Conservation (phyloP, 2,113 vertebrate species). For the Rhinoderma darwinii region DNA sequence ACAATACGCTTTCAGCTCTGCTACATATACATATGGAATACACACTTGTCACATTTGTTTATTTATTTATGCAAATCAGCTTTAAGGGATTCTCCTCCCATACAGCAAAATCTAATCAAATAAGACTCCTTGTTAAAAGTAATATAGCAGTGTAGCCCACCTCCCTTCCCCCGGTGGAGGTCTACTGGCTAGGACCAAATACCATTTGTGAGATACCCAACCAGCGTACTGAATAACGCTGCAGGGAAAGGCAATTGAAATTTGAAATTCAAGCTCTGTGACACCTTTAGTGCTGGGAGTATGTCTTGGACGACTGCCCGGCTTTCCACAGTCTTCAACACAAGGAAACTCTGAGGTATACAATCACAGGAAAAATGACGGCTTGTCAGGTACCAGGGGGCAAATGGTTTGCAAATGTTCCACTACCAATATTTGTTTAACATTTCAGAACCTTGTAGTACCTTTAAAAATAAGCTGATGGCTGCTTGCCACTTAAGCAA, state of each 20-base stretch:
- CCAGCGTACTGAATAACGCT: background rate
- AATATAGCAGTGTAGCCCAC: background rate
- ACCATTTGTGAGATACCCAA: background rate
- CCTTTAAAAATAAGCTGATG: no score
- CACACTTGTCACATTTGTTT: background rate
- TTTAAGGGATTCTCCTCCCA: background rate
- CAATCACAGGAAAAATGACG: background rate
- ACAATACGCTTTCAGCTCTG: background rate
- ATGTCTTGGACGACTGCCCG: background rate
- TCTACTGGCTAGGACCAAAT: background rate
- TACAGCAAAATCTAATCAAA: background rate
- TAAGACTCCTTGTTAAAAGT: background rate
- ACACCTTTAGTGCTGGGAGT: conserved; percentile 9
- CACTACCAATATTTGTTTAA: background rate
- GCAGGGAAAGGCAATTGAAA: background rate
- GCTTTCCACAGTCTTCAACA: background rate
- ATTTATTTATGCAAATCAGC: background rate
- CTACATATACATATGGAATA: background rate
- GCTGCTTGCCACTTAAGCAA: no score
- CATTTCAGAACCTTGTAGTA: background rate
- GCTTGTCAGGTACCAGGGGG: background rate
- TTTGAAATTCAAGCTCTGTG: conserved; percentile 7
- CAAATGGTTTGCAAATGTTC: background rate
- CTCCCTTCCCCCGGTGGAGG: background rate
- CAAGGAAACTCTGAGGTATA: background rate